These are phyloP conservation scores for Gymnoscopelus braueri DNA, from an alignment of 2,797 vertebrate genomes.

Conservation along the genomic window DNA sequence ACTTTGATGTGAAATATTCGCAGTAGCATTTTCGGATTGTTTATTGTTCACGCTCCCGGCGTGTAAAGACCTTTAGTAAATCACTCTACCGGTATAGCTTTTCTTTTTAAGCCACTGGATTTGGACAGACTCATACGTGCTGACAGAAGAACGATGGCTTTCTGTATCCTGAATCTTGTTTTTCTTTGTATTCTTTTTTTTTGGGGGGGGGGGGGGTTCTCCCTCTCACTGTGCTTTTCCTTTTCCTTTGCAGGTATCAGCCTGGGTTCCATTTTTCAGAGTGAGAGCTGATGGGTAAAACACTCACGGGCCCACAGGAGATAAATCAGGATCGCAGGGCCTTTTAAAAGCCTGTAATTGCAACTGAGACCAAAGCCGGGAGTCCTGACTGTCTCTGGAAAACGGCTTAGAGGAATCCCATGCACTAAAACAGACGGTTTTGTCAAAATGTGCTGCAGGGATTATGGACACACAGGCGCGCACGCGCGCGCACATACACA, in stretches of 20 bases:
- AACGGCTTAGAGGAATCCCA: slow-evolving; percentile 60
- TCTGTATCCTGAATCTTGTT: slow-evolving; percentile 7
- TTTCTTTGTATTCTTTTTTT: neutral
- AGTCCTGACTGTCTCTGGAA: slow-evolving; percentile 61
- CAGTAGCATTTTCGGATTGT: too few relatives aligned
- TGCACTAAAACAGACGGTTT: slow-evolving; percentile 38
- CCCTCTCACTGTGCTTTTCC: slow-evolving; percentile 24
- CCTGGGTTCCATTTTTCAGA: slow-evolving; percentile 29
- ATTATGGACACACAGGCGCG: slow-evolving; percentile 24
- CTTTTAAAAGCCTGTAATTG: slow-evolving; percentile 73
- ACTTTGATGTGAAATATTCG: too few relatives aligned
- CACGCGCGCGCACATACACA: neutral
- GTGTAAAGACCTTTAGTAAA: too few relatives aligned
- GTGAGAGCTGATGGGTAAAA: slow-evolving; percentile 66
- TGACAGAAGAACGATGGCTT: neutral
- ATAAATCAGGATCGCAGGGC: slow-evolving; percentile 74
- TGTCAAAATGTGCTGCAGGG: slow-evolving; percentile 35
- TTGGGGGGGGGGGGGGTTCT: neutral
- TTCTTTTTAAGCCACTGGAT: too few relatives aligned
- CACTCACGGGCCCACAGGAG: slow-evolving; percentile 60
- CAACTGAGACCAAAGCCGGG: slow-evolving; percentile 66
- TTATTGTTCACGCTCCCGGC: too few relatives aligned
- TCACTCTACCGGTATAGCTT: too few relatives aligned
- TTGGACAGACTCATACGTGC: neutral
- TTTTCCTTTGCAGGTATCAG: slow-evolving; percentile 30